Percentiles rank a stretch among this genome's conserved stretches.
Evolutionary conservation across 2,888 invertebrate genomes (phyloP).

Genomic region (Subacronicta megacephala): DNA sequence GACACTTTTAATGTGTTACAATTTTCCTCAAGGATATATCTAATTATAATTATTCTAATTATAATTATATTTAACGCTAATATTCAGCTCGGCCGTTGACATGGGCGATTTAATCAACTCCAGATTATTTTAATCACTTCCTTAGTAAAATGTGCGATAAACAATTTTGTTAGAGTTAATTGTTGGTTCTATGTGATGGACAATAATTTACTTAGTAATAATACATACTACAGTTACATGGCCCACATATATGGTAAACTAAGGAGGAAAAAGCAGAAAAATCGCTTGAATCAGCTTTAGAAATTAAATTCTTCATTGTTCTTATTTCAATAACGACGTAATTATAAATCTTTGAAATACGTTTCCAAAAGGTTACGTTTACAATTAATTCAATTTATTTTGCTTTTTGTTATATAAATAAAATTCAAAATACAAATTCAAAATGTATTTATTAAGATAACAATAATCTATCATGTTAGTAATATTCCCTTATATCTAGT

Average conservation of each 20-base stretch:
- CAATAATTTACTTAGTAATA: conserved; percentile 51
- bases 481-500: too few species aligned
- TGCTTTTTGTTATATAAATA: too few species aligned
- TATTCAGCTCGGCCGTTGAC: conserved; percentile 1
- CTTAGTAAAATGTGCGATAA: conserved; percentile 30
- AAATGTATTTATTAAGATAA: too few species aligned
- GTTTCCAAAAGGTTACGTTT: too few species aligned
- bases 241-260: conserved; percentile 36
- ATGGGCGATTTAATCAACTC: not conserved
- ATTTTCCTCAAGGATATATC: too few species aligned
- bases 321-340: too few species aligned
- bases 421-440: too few species aligned
- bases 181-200: conserved; percentile 26
- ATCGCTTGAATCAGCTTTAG: not conserved
- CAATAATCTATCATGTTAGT: too few species aligned
- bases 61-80: not conserved
- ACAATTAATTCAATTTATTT: too few species aligned
- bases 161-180: conserved; percentile 35
- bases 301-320: not conserved
- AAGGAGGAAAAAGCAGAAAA: conserved; percentile 18
- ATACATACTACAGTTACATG: conserved; percentile 49
- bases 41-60: too few species aligned
- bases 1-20: not conserved
- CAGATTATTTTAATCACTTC: conserved; percentile 18
- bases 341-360: too few species aligned